These are phyloP conservation scores for Eriocheir sinensis DNA, from an alignment of 1,140 invertebrate genomes.

Conservation along the genomic window DNA sequence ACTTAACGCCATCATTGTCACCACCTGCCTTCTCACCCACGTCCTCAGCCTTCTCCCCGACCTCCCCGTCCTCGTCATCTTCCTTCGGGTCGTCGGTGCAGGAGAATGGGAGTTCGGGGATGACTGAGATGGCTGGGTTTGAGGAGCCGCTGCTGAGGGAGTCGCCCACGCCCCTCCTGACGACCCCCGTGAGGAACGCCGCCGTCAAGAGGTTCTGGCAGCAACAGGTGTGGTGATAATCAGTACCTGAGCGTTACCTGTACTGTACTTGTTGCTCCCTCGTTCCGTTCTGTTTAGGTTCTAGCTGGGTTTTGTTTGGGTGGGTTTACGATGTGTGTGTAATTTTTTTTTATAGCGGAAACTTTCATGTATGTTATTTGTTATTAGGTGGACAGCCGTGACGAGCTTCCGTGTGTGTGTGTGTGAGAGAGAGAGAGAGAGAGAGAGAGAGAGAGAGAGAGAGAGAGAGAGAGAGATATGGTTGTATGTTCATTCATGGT, in stretches of 20 bases:
- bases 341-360: neutral
- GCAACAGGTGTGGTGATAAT: constrained; percentile 68
- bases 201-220: constrained; percentile 75
- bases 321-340: neutral
- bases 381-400: no score
- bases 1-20: no score
- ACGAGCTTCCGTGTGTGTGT: no score
- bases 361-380: no score
- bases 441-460: neutral
- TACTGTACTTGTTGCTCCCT: neutral
- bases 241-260: no score
- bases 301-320: no score
- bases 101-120: constrained; percentile 50
- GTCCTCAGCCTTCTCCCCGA: neutral
- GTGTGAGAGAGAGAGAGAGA: neutral
- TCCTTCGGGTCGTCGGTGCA: constrained; percentile 31
- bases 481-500: no score
- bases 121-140: neutral
- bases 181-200: constrained; percentile 71
- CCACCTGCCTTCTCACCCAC: neutral
- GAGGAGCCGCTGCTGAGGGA: constrained; percentile 59
- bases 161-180: neutral
- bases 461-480: no score
- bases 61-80: constrained; percentile 30
- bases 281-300: neutral